Percentiles rank a stretch among this genome's conserved stretches.
Conservation (phyloP, 2,113 vertebrate species). For the Kobus ellipsiprymnus region DNA sequence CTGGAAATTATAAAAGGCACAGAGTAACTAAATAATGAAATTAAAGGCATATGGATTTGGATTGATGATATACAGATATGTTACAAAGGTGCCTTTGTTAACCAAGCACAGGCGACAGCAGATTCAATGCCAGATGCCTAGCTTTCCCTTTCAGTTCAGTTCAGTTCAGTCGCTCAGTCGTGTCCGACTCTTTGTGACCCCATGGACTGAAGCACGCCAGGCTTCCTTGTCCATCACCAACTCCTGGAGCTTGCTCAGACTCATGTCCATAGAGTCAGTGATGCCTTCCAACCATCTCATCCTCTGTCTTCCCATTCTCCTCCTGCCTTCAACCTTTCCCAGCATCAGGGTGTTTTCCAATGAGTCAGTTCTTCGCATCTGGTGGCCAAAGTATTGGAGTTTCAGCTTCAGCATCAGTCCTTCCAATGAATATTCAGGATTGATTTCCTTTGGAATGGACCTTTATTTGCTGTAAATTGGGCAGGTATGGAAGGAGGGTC, state of each 20-base stretch:
- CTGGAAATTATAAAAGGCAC: background rate
- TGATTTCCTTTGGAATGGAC: background rate
- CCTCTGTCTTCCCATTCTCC: background rate
- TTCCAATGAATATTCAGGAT: background rate
- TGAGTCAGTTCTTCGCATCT: background rate
- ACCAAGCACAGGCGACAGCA: background rate
- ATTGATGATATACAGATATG: background rate
- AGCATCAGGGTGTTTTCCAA: background rate
- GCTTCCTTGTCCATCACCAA: background rate
- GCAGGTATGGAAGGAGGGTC: background rate
- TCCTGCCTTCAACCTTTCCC: background rate
- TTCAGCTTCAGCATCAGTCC: background rate
- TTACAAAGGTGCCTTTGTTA: background rate
- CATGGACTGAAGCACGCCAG: background rate
- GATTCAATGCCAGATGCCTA: background rate
- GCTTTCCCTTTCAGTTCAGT: background rate
- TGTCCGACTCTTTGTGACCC: background rate
- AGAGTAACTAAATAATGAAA: background rate
- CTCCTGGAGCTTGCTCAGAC: background rate
- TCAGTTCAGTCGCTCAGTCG: rapidly evolving
- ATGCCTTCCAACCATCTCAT: background rate
- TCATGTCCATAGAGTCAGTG: background rate
- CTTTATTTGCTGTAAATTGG: background rate
- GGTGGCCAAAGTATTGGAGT: background rate
- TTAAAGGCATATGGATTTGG: background rate